Base-by-base conservation (phyloP, 2,797 vertebrate genomes). In the Oryzias sinensis region DNA sequence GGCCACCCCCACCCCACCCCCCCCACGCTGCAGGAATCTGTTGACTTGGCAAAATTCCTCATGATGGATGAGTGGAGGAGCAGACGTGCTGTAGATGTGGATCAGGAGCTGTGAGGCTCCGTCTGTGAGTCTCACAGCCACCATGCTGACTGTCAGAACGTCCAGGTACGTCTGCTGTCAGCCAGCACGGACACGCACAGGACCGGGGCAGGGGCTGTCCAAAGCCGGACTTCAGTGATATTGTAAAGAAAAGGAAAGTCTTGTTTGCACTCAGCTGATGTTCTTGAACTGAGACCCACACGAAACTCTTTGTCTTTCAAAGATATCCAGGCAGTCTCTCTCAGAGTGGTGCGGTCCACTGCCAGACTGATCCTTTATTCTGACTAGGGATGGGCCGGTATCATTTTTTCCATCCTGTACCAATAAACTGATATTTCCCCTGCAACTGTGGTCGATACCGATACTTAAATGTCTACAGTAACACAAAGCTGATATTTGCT, bases 91-190 rank as follows among this genome's bases (percentile, higher is more conserved):
- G 62, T 57, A 77, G 76, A 73, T 60, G 52, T 64, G 71, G 81
- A 80, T 82, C 74, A 85, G 85, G 80, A 89, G 89, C 84, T 84
- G 84, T 83, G 70, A 77, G 56, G 83, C 68, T 76, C 85, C 80
- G 85, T 86, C 49, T 14, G 70, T 72, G 67, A 58, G 52, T 64
- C 70, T 73, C 17, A 29, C 45, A 14, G 46, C 50, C 70, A 41
- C n/a, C 17, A 20, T n/a, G 56, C 58, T 77, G 76, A 78, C 50
- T 49, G 72, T 59, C 58, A 48, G 59, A 58, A 27, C 65, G 56
- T 73, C 56, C 74, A 74, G 79, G 75, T 80, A 50, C 22, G 29
- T 56, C 69, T 60, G 61, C 74, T 61, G 64, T 65, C 65, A 68
- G 68, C 76, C 62, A 76, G 71, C 74, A 69, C 48, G 9, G 49